Base-by-base conservation (phyloP, 2,797 vertebrate genomes). In the Trachops cirrhosus region DNA sequence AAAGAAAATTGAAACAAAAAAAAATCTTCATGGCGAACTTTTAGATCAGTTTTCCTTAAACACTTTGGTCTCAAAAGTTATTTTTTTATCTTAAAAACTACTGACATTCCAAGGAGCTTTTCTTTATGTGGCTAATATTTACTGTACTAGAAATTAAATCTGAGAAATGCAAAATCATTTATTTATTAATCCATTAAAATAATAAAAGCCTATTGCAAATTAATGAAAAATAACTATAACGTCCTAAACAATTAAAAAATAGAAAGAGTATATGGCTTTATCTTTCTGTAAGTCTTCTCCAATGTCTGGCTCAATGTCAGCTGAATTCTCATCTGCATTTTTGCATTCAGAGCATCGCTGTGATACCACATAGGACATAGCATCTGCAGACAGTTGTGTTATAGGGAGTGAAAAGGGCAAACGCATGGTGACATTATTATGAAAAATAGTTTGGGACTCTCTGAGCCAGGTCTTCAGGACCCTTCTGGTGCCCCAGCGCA, bases 61-160 rank as follows among this genome's bases (percentile, higher is more conserved):
- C 3, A 64, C 80, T 74, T 88, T 77, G 39, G 2, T 52, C 11
- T 84, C 2, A 34, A 87, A 50, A 37, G 0, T 4, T 9, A 10
- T 1, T 86, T 52, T 80, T 82, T 12, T 59, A 0, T 79, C 18
- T 50, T 68, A 32, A n/a, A 91, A 94, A 74, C 8, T 52, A 8
- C 34, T 80, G 32, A 50, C 2, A 5, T 67, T 71, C 15, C 6
- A 48, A 62, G 3, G 21, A 71, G 21, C 26, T 77, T 83, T 44
- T 91, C 32, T 34, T 71, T 50, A 84, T 79, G 26, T 57, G 24
- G 7, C 16, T 74, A 67, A 74, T 57, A 75, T 48, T 91, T 70
- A 21, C 29, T 34, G 11, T 4, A 54, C 71, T 37, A 87, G 19
- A 83, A 91, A 88, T 48, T 84, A 94, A 91, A 91, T 46, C 14